A percentile compares a stretch with the other conserved stretches of the same genome.
phyloP scores from a whole-genome alignment of 92 coral and sea anemone genomes.

The Pocillopora meandrina region DNA sequence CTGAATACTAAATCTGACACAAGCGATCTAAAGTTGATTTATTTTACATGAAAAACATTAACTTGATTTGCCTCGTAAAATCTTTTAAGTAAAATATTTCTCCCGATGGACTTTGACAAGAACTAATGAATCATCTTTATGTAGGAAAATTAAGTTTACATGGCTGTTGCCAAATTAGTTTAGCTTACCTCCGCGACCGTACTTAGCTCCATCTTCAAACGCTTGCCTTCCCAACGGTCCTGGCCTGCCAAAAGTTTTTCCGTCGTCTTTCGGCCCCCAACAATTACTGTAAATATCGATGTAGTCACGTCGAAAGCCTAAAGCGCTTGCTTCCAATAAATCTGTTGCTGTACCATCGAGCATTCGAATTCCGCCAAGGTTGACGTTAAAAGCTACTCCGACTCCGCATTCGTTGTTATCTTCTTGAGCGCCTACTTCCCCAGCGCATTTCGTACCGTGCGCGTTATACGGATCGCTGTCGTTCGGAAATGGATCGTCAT shows the following conservation, averaged over 20 bases:
- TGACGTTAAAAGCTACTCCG: slow-evolving; percentile 90
- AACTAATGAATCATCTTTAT: slow-evolving; percentile 1
- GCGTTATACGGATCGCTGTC: slow-evolving; percentile 93
- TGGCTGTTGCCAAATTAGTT: not conserved
- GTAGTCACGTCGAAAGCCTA: slow-evolving; percentile 80
- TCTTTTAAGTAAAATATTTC: not conserved
- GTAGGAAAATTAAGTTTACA: slow-evolving; percentile 8
- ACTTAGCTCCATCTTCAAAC: slow-evolving; percentile 78
- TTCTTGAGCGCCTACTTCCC: slow-evolving; percentile 95
- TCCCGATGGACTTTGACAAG: not conserved
- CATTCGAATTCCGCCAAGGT: slow-evolving; percentile 94
- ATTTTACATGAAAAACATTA: too few species aligned
- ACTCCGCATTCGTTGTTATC: slow-evolving; percentile 92
- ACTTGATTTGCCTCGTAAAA: not conserved
- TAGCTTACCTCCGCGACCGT: slow-evolving; percentile 86
- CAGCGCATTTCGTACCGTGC: slow-evolving; percentile 96
- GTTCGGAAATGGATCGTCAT: slow-evolving; percentile 79
- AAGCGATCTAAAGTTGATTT: too few species aligned
- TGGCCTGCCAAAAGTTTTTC: slow-evolving; percentile 96
- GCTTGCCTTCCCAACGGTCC: slow-evolving; percentile 85
- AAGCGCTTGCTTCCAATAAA: slow-evolving; percentile 80
- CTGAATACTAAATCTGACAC: slow-evolving; percentile 1
- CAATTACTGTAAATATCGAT: slow-evolving; percentile 95
- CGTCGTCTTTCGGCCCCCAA: slow-evolving; percentile 99
- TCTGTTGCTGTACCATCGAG: slow-evolving; percentile 96